Percentiles rank a stretch among this genome's conserved stretches.
phyloP scores from a whole-genome alignment of 92 coral and sea anemone genomes.

The Chrysogorgia sp. region DNA sequence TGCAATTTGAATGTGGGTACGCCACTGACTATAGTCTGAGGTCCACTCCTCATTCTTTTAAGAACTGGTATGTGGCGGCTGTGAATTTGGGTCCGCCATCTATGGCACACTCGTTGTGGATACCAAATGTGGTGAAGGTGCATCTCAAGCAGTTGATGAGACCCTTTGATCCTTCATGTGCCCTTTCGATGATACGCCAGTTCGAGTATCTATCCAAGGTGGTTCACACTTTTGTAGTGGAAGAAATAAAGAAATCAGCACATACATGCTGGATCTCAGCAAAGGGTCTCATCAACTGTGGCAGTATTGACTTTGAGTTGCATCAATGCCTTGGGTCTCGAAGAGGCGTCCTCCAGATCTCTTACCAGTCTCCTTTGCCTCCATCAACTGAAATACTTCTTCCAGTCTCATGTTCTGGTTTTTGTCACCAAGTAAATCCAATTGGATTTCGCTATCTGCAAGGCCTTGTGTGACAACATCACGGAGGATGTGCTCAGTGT shows the following conservation, averaged over 20 bases:
- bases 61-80: constrained; percentile 40
- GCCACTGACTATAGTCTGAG: constrained; percentile 49
- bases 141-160: constrained; percentile 44
- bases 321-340: constrained; percentile 59
- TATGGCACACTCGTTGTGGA: constrained; percentile 26
- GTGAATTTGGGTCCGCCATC: constrained; percentile 1
- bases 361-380: constrained; percentile 67
- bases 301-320: constrained; percentile 56
- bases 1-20: constrained; percentile 49
- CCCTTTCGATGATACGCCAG: constrained; percentile 22
- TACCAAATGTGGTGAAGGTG: constrained; percentile 41
- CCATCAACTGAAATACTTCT: neutral
- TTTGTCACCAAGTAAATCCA: constrained; percentile 16
- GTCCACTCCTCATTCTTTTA: constrained; percentile 43
- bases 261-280: constrained; percentile 65
- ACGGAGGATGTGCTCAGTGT: constrained; percentile 17
- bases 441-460: constrained; percentile 5
- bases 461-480: constrained; percentile 8
- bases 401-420: constrained; percentile 12
- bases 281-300: constrained; percentile 51
- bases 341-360: constrained; percentile 66
- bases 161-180: constrained; percentile 24
- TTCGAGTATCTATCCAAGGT: constrained; percentile 12
- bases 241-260: constrained; percentile 67
- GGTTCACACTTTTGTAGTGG: constrained; percentile 40